Evolutionary conservation across 2,797 vertebrate genomes (phyloP), one percentile per base, ranked within the genome.

Genomic region (Orestias chungarensis): DNA sequence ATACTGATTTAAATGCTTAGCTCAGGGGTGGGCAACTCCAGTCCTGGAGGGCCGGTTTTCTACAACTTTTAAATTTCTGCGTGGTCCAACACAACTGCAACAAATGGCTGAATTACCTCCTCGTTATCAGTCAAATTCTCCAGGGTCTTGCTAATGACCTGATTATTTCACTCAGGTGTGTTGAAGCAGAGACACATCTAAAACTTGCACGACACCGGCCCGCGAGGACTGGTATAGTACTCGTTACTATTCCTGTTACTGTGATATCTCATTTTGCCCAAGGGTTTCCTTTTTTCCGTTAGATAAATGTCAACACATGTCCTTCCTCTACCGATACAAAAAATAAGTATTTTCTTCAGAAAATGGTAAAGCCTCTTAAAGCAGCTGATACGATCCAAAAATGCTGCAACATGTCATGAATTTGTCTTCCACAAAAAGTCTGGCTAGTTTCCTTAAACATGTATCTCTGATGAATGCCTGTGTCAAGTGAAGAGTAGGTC

Each of bases 391-490:
- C 15, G 35, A 62, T 1, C 35, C 20, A 23, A 38, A 61, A 61
- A 38, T 17, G 33, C 23, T 40, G 46, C 33, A 38, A 5, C 20
- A 67, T 18, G 29, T 3, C 18, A 35, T 23, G 64, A 61, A 66
- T 86, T 61, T 54, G 57, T 35, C n/a, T 2, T 76, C 29, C 23
- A 25, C 62, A 50, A 76, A 49, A 73, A 54, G 38, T 10, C 69
- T 85, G 86, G 83, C 88, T 76, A 54, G 52, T 29, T 50, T 81
- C 79, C 77, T 76, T 73, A 81, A 87, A 76, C 50, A 23, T 2
- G 11, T 43, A 18, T 84, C 50, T 82, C 59, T 72, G 52, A 76
- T 77, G 75, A 73, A 46, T 74, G 46, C 50, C 49, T 68, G 47
- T 62, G 49, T 71, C 64, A 71, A 68, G 80, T 46, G 38, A 44